Evolutionary conservation across 2,797 vertebrate species (phyloP).

Genomic region (Pygocentrus nattereri): DNA sequence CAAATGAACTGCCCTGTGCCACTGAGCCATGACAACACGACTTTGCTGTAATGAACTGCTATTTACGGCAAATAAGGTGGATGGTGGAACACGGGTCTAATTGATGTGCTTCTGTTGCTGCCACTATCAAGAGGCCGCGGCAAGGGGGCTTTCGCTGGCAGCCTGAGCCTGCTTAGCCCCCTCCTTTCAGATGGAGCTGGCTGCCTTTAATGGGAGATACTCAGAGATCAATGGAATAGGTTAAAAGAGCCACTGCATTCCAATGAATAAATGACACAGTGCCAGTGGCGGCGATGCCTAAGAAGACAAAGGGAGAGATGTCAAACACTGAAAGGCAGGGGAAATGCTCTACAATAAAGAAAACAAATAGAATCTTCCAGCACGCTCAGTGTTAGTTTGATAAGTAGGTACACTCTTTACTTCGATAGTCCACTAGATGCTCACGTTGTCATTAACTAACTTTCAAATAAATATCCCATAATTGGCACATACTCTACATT

Average conservation of each 20-base stretch:
- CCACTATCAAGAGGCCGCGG: constrained; percentile 71
- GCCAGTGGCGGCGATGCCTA: constrained; percentile 58
- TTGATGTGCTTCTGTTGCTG: constrained; percentile 83
- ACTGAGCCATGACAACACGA: constrained; percentile 80
- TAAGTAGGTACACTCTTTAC: background rate
- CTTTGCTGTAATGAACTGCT: constrained; percentile 87
- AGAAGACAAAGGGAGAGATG: constrained; percentile 20
- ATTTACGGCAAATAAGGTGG: constrained; percentile 89
- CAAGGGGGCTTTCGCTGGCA: constrained; percentile 49
- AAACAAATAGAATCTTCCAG: background rate
- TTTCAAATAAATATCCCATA: no score
- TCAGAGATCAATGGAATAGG: constrained; percentile 76
- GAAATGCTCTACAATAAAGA: background rate
- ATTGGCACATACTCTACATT: no score
- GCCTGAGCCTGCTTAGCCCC: constrained; percentile 63
- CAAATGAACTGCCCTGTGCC: constrained; percentile 55
- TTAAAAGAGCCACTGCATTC: constrained; percentile 78
- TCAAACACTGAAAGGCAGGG: constrained; percentile 11
- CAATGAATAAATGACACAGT: constrained; percentile 74
- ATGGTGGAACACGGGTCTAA: constrained; percentile 84
- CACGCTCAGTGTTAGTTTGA: background rate
- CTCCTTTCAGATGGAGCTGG: constrained; percentile 71
- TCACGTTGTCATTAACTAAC: no score
- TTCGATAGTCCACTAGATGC: no score
- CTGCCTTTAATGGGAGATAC: constrained; percentile 69